phyloP scores from a whole-genome alignment of 1,140 invertebrate species.

The Drosophila persimilis region DNA sequence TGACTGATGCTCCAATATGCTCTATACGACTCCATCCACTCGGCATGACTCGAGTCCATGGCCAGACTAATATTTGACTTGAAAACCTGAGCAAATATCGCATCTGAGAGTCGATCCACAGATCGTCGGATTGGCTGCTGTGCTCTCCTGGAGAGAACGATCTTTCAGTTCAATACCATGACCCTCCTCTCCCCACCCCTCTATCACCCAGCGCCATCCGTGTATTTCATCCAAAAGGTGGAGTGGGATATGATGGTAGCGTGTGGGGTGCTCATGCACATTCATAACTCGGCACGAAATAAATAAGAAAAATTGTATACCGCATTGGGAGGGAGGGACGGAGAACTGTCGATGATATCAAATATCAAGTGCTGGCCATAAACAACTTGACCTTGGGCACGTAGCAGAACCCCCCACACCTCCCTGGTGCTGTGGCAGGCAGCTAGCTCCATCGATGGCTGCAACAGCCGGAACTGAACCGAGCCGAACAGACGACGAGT shows the following conservation, averaged over 20 bases:
- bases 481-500: too few species aligned
- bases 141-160: conserved; percentile 40
- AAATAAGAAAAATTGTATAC: conserved; percentile 29
- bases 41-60: not conserved
- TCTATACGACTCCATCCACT: not conserved
- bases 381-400: conserved; percentile 80
- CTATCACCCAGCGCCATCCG: not conserved
- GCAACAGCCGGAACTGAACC: not conserved
- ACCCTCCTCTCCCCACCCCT: conserved; percentile 29
- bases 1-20: not conserved
- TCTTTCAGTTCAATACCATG: conserved; percentile 64
- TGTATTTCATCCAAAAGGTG: too few species aligned
- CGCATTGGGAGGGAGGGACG: conserved; percentile 9
- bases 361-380: conserved; percentile 77
- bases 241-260: conserved; percentile 16
- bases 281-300: conserved; percentile 68
- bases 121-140: not conserved
- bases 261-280: conserved; percentile 51
- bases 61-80: conserved; percentile 8
- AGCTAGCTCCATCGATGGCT: conserved; percentile 16
- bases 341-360: conserved; percentile 64
- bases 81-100: conserved; percentile 4
- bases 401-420: conserved; percentile 29
- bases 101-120: conserved; percentile 4
- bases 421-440: conserved; percentile 1